These are phyloP conservation scores for Dolichotis patagonum DNA, from an alignment of 2,113 vertebrate species.

Conservation along the genomic window DNA sequence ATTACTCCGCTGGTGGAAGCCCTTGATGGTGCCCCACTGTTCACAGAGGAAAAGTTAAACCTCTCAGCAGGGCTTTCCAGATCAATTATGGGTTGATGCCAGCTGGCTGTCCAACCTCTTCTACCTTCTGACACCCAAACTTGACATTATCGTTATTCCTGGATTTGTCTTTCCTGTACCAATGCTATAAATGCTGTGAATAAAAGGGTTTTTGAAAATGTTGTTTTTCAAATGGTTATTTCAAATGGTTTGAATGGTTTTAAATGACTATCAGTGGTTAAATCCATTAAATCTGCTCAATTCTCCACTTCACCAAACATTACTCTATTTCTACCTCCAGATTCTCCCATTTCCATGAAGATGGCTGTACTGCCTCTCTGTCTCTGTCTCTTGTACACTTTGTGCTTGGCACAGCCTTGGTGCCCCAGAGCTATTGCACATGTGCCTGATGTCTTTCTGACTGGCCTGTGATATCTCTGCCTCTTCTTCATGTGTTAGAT, in stretches of 20 bases:
- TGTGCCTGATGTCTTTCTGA: neutral
- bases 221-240: neutral
- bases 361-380: neutral
- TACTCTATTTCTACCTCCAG: neutral
- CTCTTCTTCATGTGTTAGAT: neutral
- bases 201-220: neutral
- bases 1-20: neutral
- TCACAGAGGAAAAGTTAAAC: neutral
- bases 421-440: neutral
- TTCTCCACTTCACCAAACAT: neutral
- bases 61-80: neutral
- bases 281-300: neutral
- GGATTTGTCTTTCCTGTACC: neutral
- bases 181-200: neutral
- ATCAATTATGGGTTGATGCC: neutral
- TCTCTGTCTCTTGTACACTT: neutral
- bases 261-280: neutral
- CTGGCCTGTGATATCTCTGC: neutral
- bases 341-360: neutral
- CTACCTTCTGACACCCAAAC: neutral
- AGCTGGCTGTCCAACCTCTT: neutral
- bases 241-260: neutral
- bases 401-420: no score
- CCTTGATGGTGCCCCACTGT: fast-evolving
- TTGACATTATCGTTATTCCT: neutral